These are phyloP conservation scores for Propithecus perrieri DNA, from an alignment of 2,797 vertebrate species.

Conservation along the genomic window DNA sequence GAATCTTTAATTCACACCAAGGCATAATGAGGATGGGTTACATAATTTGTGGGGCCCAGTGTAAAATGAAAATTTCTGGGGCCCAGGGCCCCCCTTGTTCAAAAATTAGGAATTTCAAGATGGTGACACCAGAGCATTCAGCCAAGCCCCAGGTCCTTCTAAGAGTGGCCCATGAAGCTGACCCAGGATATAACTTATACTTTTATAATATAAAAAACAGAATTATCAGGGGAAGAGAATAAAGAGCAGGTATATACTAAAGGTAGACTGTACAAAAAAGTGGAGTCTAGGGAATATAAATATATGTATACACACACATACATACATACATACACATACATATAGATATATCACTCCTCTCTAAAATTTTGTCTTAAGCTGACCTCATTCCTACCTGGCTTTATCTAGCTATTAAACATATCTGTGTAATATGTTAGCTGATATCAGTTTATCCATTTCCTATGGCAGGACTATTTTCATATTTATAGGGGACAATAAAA, in stretches of 20 bases:
- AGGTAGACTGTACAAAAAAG: neutral
- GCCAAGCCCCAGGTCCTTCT: neutral
- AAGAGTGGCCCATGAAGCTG: neutral
- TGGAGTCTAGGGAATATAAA: neutral
- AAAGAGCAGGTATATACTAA: neutral
- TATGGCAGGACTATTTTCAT: neutral
- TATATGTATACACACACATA: neutral
- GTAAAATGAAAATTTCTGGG: neutral
- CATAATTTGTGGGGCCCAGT: neutral
- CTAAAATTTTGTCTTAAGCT: neutral
- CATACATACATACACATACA: neutral
- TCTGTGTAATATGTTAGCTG: neutral
- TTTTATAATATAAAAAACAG: neutral
- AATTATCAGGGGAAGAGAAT: neutral
- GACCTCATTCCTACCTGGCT: neutral
- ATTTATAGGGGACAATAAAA: neutral
- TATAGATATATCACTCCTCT: neutral
- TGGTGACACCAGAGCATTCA: neutral
- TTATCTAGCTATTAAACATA: neutral
- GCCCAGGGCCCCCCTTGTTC: neutral
- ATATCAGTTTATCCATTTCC: neutral
- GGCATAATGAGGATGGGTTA: neutral
- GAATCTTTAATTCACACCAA: neutral
- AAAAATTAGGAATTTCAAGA: conserved; percentile 1
- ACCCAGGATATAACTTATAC: neutral